Evolutionary conservation across 2,113 vertebrate species (phyloP), one percentile per base, ranked within the genome.

Genomic region (Proteles cristata): DNA sequence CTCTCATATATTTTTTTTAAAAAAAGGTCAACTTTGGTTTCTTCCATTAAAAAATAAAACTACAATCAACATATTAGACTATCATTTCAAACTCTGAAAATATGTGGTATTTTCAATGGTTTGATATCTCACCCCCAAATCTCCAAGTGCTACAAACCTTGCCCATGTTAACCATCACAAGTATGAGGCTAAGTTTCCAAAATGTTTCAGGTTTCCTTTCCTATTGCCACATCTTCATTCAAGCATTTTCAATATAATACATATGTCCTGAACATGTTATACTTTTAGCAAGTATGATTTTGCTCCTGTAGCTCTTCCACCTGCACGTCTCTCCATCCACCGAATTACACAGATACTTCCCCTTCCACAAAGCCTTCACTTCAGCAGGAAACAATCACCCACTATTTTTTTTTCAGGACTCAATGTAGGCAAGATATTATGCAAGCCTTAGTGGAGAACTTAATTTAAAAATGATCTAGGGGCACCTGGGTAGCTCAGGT

Each of bases 181-280:
- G 81, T 45, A 61, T n/a, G 26, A 96, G 35, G 19, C 45, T 90
- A 48, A 53, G 21, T 50, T 88, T 92, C 53, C 88, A 86, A 83
- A 96, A 69, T 6, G 66, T 39, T 87, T 96, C 74, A 88, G 63
- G 26, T 84, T 97, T 91, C 35, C 50, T 11, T 88, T 93, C 28
- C 69, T 88, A 63, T 4, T 39, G 11, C 31, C 69, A 88, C n/a
- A 69, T 31, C 19, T 55, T 85, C 85, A 35, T 84, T 69, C 1
- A 21, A 83, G 79, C 8, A 87, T 83, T 87, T 91, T 90, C n/a
- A 35, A 69, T 48, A 65, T 84, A 77, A 79, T 14, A 16, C 4
- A 4, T 35, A 5, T 48, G 8, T 90, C 33, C 63, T 71, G 11
- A 92, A 81, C 1, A 0, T 48, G 61, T 2, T 53, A 23, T 45